These are phyloP conservation scores for Drosophila mimetica DNA, from an alignment of 2,888 invertebrate genomes.

Conservation along the genomic window DNA sequence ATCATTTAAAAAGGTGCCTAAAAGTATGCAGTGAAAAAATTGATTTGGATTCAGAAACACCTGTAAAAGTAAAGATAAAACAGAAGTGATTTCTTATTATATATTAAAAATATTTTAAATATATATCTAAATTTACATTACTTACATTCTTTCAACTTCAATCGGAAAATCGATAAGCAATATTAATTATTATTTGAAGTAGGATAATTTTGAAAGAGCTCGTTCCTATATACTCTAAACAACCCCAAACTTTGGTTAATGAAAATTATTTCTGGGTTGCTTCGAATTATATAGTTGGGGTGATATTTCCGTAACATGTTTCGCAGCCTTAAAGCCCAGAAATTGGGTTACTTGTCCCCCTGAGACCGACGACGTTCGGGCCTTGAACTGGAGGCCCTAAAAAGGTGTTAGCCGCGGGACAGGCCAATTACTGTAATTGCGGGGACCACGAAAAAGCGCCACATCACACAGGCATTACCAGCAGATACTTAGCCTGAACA, in stretches of 20 bases:
- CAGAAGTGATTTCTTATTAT: too few species aligned
- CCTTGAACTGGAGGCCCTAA: conserved; percentile 13
- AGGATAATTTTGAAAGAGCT: background rate
- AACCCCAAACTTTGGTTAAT: background rate
- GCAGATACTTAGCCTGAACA: conserved; percentile 11
- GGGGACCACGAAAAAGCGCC: conserved; percentile 31
- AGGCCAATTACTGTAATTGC: conserved; percentile 39
- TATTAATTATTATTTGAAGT: too few species aligned
- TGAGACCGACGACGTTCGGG: conserved; percentile 4
- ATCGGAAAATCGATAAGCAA: too few species aligned
- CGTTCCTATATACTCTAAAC: background rate
- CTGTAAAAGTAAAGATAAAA: too few species aligned
- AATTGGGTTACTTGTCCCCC: conserved; percentile 38
- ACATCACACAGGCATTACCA: conserved; percentile 38
- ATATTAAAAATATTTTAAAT: too few species aligned
- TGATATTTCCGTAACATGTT: conserved; percentile 1
- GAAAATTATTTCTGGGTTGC: background rate
- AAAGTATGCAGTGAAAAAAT: too few species aligned
- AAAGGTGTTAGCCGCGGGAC: conserved; percentile 34
- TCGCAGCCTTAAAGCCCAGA: conserved; percentile 9
- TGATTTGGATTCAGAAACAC: too few species aligned
- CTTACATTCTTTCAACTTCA: too few species aligned
- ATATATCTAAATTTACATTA: too few species aligned
- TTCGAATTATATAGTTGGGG: background rate
- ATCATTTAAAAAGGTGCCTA: too few species aligned